Base-by-base conservation (phyloP, 2,888 invertebrate genomes). In the Brachycybe producta region DNA sequence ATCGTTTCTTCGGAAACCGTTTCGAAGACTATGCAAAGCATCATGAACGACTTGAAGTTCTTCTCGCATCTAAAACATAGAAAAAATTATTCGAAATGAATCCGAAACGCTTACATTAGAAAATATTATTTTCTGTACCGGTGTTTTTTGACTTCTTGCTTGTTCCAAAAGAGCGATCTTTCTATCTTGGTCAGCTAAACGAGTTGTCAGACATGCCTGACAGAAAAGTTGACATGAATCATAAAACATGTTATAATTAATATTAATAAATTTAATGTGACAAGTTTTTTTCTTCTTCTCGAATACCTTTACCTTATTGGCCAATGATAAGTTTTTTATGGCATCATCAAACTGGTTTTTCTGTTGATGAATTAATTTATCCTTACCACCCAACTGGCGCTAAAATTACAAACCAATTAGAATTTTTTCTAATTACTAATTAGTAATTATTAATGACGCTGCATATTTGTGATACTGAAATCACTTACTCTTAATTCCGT, bases 11-110 rank as follows among this genome's bases (percentile, higher is more conserved):
- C 60, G 59, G 57, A 68, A 66, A 57, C 62, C 60, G 11, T 59
- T 58, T 13, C 68, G 60, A 27, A 69, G 57, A 56, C 64, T 64
- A 13, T 61, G 59, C 47, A 69, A 57, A 13, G 69, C 67, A 49
- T 68, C 68, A 32, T 63, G 59, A 8, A 68, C 63, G 21, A 67
- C 61, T 40, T 62, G 62, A 19, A 66, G 53, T 50, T 68, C 66
- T 55, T 65, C 66, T 27, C 59, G 50, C 57, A 52, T 54, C 52
- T 52, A 17, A 34, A 40, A 27, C n/a, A 27, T 49, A 3, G 3
- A 24, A 3, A 19, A n/a, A 49, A 32, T n/a, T 35, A 32, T 17
- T 21, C 11, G 7, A 47, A 13, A 21, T 46, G 23, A 49, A 32
- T 1, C 5, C 7, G 5, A 5, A 44, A n/a, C n/a, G n/a, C n/a